Percentiles rank a stretch among this genome's conserved stretches.
Conservation (phyloP, 2,888 invertebrate genomes). For the Lasioglossum lativentre region DNA sequence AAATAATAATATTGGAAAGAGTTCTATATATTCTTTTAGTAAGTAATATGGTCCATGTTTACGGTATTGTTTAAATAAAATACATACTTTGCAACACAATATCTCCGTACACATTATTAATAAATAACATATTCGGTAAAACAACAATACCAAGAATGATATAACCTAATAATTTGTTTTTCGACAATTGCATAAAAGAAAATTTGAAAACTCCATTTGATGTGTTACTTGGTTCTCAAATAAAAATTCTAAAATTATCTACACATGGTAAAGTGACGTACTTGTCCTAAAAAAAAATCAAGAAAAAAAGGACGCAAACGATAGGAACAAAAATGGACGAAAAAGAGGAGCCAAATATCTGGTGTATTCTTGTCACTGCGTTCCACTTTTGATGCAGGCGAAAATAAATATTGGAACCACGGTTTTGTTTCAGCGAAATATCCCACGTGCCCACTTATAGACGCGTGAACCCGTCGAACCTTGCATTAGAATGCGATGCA, state of each 20-base stretch:
- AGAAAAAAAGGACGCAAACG: not conserved
- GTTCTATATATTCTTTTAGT: no score
- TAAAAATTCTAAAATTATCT: not conserved
- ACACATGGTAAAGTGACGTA: not conserved
- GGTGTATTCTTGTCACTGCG: not conserved
- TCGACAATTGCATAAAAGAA: no score
- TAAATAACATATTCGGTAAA: no score
- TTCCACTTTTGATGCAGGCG: not conserved
- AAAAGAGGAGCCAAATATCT: not conserved
- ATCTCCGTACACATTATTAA: no score
- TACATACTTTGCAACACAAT: no score
- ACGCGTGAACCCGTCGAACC: not conserved
- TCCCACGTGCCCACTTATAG: not conserved
- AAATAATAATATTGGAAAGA: no score
- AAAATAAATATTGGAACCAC: not conserved
- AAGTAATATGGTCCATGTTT: no score
- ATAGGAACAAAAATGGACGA: not conserved
- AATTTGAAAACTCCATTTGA: not conserved
- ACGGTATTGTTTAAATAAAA: no score
- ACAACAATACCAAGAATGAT: no score
- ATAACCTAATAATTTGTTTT: no score
- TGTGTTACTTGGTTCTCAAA: not conserved
- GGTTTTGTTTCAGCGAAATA: conserved; percentile 6
- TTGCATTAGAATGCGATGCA: conserved; percentile 13
- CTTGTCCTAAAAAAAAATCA: not conserved